Conservation (phyloP, 37 sponge, comb jelly and placozoan species). For the Lycopodina hypogea region DNA sequence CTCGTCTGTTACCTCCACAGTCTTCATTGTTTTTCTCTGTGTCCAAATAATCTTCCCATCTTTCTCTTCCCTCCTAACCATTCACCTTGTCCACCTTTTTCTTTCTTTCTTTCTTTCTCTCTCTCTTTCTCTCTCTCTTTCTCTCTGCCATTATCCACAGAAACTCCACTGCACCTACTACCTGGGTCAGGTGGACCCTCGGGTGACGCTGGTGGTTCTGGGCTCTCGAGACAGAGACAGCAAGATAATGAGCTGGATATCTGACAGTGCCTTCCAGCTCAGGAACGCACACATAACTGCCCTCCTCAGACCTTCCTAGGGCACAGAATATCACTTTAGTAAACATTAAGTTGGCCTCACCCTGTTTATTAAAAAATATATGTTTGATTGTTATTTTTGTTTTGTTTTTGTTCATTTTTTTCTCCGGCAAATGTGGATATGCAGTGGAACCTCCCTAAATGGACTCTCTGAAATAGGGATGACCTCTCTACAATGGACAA, state of each 20-base stretch:
- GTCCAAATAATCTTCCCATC: neutral
- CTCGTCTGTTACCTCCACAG: too few relatives aligned
- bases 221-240: slow-evolving; percentile 31
- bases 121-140: neutral
- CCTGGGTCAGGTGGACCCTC: slow-evolving; percentile 32
- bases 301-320: slow-evolving; percentile 29
- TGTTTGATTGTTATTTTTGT: too few relatives aligned
- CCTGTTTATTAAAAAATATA: too few relatives aligned
- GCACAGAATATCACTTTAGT: too few relatives aligned
- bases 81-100: neutral
- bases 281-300: slow-evolving; percentile 23
- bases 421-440: too few relatives aligned
- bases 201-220: slow-evolving; percentile 25
- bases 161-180: slow-evolving; percentile 57
- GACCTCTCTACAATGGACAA: too few relatives aligned
- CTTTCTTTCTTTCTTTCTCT: neutral
- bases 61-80: neutral
- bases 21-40: neutral
- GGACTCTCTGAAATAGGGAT: too few relatives aligned
- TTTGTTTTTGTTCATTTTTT: too few relatives aligned
- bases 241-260: slow-evolving; percentile 9
- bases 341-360: too few relatives aligned
- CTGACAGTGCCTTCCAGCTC: slow-evolving; percentile 38
- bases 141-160: slow-evolving; percentile 1
- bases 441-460: too few relatives aligned